Evolutionary conservation across 2,113 vertebrate genomes (phyloP).

Genomic region (Scomber japonicus): DNA sequence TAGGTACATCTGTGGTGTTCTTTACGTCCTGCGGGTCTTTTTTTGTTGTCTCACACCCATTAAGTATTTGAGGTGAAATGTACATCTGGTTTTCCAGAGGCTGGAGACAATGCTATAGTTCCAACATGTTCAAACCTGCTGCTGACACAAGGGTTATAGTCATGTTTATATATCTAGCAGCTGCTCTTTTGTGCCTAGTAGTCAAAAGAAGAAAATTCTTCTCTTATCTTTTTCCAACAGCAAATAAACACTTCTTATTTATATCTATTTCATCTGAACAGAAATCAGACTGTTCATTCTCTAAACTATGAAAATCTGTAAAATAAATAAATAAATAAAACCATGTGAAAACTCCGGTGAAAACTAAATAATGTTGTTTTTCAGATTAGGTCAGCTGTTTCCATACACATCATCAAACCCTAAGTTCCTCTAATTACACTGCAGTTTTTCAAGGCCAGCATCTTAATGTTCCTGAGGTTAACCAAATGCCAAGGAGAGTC

Average conservation of each 20-base stretch:
- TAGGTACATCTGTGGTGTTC: constrained; percentile 18
- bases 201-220: neutral
- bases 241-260: neutral
- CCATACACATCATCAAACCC: constrained; percentile 7
- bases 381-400: constrained; percentile 34
- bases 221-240: constrained; percentile 9
- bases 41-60: constrained; percentile 47
- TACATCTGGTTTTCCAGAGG: constrained; percentile 43
- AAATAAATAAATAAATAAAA: no score
- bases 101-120: constrained; percentile 43
- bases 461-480: constrained; percentile 51
- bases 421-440: constrained; percentile 46
- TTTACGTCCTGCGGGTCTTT: constrained; percentile 30
- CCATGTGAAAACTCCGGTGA: neutral
- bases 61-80: constrained; percentile 35
- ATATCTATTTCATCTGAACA: constrained; percentile 1
- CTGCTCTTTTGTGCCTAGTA: constrained; percentile 38
- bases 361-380: constrained; percentile 1
- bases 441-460: constrained; percentile 10
- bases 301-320: no score
- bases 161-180: constrained; percentile 61
- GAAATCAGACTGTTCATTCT: neutral
- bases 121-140: constrained; percentile 50
- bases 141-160: constrained; percentile 35
- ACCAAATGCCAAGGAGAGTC: constrained; percentile 44